Evolutionary conservation across 64 coral and sea anemone species (phyloP).

Genomic region (Stylophora pistillata): DNA sequence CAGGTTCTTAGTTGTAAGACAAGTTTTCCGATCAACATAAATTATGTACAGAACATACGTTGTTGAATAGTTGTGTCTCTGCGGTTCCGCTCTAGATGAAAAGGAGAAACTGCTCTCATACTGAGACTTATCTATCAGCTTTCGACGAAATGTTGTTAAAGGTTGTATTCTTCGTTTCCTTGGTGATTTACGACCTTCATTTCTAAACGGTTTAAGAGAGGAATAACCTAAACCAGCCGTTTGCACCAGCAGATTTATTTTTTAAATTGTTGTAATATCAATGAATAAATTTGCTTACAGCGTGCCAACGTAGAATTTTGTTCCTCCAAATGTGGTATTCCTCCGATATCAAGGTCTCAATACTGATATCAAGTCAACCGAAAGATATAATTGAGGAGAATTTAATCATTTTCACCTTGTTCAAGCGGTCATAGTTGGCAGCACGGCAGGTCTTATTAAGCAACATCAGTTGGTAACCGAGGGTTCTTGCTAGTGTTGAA

Average conservation of each 20-base stretch:
- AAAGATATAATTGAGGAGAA: background rate
- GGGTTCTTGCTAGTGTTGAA: background rate
- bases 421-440: slow-evolving; percentile 14
- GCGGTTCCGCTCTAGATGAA: too few species aligned
- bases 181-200: background rate
- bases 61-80: too few species aligned
- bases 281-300: background rate
- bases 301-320: background rate
- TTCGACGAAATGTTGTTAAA: too few species aligned
- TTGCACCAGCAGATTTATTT: background rate
- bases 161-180: background rate
- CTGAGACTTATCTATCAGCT: too few species aligned
- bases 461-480: too few species aligned
- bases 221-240: background rate
- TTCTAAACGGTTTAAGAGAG: too few species aligned
- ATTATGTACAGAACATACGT: too few species aligned
- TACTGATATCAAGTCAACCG: background rate
- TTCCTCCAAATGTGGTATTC: background rate
- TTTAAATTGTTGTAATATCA: background rate
- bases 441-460: slow-evolving; percentile 1
- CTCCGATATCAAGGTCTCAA: background rate
- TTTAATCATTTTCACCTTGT: background rate
- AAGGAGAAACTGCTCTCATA: too few species aligned
- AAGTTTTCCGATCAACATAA: too few species aligned
- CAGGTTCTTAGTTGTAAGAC: too few species aligned